phyloP scores from a whole-genome alignment of 2,888 invertebrate genomes.

The Gymnoscelis rufifasciata region DNA sequence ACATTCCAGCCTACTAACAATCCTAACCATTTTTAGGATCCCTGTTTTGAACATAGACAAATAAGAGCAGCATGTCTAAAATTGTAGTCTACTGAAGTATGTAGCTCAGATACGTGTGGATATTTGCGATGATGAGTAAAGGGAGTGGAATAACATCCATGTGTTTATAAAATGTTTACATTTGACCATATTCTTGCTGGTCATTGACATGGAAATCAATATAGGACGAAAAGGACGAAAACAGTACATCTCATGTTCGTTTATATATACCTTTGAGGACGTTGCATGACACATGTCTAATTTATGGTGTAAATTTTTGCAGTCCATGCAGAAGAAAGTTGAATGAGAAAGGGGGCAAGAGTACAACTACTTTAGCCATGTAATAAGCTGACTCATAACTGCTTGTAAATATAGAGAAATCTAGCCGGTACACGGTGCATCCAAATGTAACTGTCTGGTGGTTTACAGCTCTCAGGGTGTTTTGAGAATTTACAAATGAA shows the following conservation, averaged over 20 bases:
- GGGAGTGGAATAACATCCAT: conserved; percentile 3
- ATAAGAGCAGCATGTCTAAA: too few species aligned
- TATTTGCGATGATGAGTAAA: conserved; percentile 20
- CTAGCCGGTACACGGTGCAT: conserved; percentile 22
- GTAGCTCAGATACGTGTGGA: conserved; percentile 18
- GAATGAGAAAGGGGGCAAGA: conserved; percentile 43
- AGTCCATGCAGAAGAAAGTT: conserved; percentile 43
- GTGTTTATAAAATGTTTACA: background rate
- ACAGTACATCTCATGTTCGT: background rate
- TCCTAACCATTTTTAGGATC: conserved; percentile 29
- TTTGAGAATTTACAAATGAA: conserved; percentile 10
- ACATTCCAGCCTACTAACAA: conserved; percentile 24
- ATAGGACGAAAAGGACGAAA: background rate
- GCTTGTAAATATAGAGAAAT: conserved; percentile 29
- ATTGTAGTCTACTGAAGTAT: conserved; percentile 22
- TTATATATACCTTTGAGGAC: too few species aligned
- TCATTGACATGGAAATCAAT: background rate
- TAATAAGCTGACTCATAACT: conserved; percentile 29
- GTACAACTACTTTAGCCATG: conserved; percentile 33
- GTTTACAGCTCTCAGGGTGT: conserved; percentile 8
- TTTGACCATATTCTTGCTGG: background rate
- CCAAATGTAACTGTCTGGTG: conserved; percentile 16
- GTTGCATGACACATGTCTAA: too few species aligned
- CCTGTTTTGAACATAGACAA: conserved; percentile 45
- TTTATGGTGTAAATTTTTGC: conserved; percentile 19